A percentile compares a stretch with the other conserved stretches of the same genome.
Evolutionary conservation across 2,113 vertebrate species (phyloP).

Genomic region (Pomatostomus ruficeps): DNA sequence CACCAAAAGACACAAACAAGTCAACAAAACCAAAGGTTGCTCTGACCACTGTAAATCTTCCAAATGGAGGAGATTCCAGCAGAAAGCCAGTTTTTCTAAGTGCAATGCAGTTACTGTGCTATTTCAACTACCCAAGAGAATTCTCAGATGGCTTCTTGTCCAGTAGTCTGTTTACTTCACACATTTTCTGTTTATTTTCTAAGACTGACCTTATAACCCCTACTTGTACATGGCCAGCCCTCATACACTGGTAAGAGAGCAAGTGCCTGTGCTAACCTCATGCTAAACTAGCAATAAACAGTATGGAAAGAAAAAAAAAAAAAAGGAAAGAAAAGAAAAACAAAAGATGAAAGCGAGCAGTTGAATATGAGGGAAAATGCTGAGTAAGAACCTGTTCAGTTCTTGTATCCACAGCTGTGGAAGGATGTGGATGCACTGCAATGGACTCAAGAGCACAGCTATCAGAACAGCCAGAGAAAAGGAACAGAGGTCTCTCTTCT

Average conservation of each 20-base stretch:
- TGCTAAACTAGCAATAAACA: neutral
- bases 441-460: neutral
- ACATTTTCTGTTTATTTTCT: neutral
- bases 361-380: neutral
- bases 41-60: neutral
- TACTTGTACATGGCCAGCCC: neutral
- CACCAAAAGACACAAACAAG: neutral
- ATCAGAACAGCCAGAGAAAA: neutral
- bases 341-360: neutral
- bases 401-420: rapidly evolving
- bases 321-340: neutral
- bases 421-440: neutral
- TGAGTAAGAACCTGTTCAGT: neutral
- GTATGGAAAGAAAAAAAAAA: rapidly evolving
- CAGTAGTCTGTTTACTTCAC: neutral
- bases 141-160: neutral
- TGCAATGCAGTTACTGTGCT: neutral
- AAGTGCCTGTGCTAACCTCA: neutral
- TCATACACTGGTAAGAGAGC: neutral
- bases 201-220: neutral
- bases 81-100: neutral
- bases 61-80: neutral
- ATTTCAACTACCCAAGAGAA: neutral
- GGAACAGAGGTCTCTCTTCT: neutral
- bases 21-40: neutral